A percentile compares a stretch with the other conserved stretches of the same genome.
phyloP scores from a whole-genome alignment of 2,797 vertebrate species.

The Spheniscus humboldti region DNA sequence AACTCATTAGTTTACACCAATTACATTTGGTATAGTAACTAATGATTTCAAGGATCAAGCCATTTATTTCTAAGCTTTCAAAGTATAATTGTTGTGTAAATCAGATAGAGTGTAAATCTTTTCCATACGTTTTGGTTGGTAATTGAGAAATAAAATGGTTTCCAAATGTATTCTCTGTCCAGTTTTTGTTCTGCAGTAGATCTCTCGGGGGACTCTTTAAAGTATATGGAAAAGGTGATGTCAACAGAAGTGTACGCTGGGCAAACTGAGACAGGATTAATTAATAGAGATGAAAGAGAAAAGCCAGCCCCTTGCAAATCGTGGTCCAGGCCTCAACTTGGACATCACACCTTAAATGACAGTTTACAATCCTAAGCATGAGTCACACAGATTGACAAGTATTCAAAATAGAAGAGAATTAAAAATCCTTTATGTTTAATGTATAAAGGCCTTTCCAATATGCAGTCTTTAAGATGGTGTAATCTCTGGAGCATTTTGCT shows the following conservation, averaged over 20 bases:
- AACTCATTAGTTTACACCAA: slow-evolving; percentile 83
- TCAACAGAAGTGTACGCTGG: slow-evolving; percentile 77
- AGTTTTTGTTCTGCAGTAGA: slow-evolving; percentile 76
- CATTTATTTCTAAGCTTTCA: slow-evolving; percentile 81
- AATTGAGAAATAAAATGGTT: slow-evolving; percentile 87
- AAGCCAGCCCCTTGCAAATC: slow-evolving; percentile 73
- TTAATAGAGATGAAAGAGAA: slow-evolving; percentile 83
- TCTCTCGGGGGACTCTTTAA: slow-evolving; percentile 82
- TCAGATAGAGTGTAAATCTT: slow-evolving; percentile 82
- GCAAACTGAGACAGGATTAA: slow-evolving; percentile 80
- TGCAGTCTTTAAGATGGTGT: slow-evolving; percentile 73
- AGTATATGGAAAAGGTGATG: slow-evolving; percentile 83
- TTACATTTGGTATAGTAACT: slow-evolving; percentile 82
- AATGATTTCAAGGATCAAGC: slow-evolving; percentile 79
- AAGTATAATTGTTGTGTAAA: slow-evolving; percentile 84
- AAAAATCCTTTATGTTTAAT: slow-evolving; percentile 62
- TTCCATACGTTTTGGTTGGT: slow-evolving; percentile 83
- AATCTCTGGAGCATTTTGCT: slow-evolving; percentile 76
- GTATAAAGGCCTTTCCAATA: slow-evolving; percentile 67
- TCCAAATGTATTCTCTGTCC: slow-evolving; percentile 84
- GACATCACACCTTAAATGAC: slow-evolving; percentile 70
- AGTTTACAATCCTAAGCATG: slow-evolving; percentile 43
- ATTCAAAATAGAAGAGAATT: slow-evolving; percentile 68
- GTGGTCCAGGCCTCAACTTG: slow-evolving; percentile 58
- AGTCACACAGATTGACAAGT: slow-evolving; percentile 52